These are phyloP conservation scores for Paradoxurus hermaphroditus DNA, from an alignment of 2,113 vertebrate species.

Conservation along the genomic window DNA sequence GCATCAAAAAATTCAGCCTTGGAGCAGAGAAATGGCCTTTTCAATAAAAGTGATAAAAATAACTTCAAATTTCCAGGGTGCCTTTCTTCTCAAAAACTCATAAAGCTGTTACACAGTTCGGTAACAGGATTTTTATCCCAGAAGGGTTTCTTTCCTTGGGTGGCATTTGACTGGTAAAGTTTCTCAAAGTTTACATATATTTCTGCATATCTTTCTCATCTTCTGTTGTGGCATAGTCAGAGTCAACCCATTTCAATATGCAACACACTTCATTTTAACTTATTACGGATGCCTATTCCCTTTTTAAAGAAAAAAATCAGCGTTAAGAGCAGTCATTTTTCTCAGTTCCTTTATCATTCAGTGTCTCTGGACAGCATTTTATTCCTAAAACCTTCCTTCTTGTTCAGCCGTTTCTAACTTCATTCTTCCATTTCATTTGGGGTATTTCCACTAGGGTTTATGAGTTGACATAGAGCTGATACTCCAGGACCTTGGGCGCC, in stretches of 20 bases:
- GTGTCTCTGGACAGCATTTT: background rate
- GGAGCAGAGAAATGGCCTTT: conserved; percentile 48
- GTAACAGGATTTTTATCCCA: background rate
- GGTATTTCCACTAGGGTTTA: background rate
- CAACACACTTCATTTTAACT: conserved; percentile 7
- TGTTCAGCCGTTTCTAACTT: background rate
- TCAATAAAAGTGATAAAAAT: conserved; percentile 62
- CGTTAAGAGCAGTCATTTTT: background rate
- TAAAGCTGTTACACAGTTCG: conserved; percentile 10
- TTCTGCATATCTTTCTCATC: conserved; percentile 37
- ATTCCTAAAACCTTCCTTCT: background rate
- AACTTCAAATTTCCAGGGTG: conserved; percentile 40
- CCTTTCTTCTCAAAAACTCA: conserved; percentile 37
- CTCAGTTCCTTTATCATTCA: background rate
- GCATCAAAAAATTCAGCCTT: conserved; percentile 50
- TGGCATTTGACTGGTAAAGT: conserved; percentile 35
- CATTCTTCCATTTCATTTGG: background rate
- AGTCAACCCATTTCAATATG: background rate
- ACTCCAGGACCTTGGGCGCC: background rate
- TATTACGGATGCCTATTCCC: background rate
- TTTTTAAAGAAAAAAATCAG: background rate
- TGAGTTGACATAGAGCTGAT: background rate
- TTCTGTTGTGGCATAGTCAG: background rate
- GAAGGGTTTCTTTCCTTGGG: conserved; percentile 1
- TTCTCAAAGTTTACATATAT: conserved; percentile 33